Evolutionary conservation across 2,888 invertebrate species (phyloP), one percentile per base, ranked within the genome.

Genomic region (Listrodromus nycthemerus): DNA sequence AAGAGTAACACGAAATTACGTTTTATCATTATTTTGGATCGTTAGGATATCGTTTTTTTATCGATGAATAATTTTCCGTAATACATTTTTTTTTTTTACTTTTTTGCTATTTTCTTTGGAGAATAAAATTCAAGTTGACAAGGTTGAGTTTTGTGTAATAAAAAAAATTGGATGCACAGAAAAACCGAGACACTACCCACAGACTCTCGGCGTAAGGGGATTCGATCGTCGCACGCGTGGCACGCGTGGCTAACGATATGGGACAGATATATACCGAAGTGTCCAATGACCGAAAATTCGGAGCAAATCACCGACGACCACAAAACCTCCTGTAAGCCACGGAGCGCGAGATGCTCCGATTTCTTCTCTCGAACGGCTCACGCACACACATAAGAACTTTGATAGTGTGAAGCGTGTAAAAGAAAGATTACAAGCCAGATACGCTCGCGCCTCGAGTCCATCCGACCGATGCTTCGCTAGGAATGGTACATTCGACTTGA

Each of bases 151-250:
- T 8, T 8, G 1, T 8, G 2, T 1, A 41, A 41, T 2, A 41
- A 41, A 41, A 41, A 8, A 33, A 33, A 33, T 33, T 8, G 33
- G 5, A 67, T 13, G 45, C 7, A 30, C 4, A 33, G 30, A 37
- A 30, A 63, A 63, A 19, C 13, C 8, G 2, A 65, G 7, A 33
- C 33, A 6, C 33, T 33, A 33, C 19, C n/a, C n/a, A 50, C n/a
- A 50, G n/a, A 74, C 45, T 66, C 58, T 48, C 73, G 74, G 61
- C 33, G 33, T 33, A 7, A 37, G 55, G 65, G 63, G 45, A 67
- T 80, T 61, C 76, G 74, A 19, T 70, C 50, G 55, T 41, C 71
- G 50, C 84, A 80, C 75, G 84, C 73, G 24, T 27, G 41, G 61
- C 65, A 30, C 37, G 55, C 52, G 70, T 21, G 30, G 24, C n/a